Percentiles rank a stretch among this genome's conserved stretches.
Conservation (phyloP, 2,888 invertebrate species). For the Ceramica pisi region DNA sequence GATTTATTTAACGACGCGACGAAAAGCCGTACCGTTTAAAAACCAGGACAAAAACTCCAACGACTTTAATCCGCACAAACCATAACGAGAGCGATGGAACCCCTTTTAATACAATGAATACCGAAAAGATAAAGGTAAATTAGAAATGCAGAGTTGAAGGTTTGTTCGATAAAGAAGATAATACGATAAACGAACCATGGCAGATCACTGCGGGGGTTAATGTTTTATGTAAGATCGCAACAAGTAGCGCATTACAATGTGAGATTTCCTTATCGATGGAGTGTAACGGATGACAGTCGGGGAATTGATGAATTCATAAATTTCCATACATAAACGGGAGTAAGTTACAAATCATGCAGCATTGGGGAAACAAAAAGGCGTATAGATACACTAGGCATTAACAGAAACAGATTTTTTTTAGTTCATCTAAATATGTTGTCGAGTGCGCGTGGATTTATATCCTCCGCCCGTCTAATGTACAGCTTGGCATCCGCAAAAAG, state of each 20-base stretch:
- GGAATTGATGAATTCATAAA: constrained; percentile 64
- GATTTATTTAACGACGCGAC: constrained; percentile 81
- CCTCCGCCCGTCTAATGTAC: constrained; percentile 66
- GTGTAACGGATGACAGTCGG: constrained; percentile 54
- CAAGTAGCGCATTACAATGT: constrained; percentile 78
- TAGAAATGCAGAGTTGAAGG: constrained; percentile 79
- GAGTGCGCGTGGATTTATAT: constrained; percentile 65
- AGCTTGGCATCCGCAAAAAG: constrained; percentile 68
- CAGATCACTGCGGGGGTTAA: constrained; percentile 83
- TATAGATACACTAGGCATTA: constrained; percentile 1
- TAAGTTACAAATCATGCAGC: neutral
- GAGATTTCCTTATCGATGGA: constrained; percentile 75
- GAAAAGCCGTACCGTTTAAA: constrained; percentile 72
- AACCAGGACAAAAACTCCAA: constrained; percentile 73
- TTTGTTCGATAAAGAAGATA: constrained; percentile 82
- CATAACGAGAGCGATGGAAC: constrained; percentile 66
- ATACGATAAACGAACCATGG: constrained; percentile 84
- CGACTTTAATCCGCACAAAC: constrained; percentile 72
- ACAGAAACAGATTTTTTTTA: constrained; percentile 21
- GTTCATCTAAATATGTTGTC: constrained; percentile 31
- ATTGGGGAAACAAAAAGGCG: constrained; percentile 2
- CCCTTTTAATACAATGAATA: constrained; percentile 68
- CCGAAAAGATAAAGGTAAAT: constrained; percentile 74
- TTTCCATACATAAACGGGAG: constrained; percentile 14
- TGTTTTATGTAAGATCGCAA: constrained; percentile 84